A percentile compares a stretch with the other conserved stretches of the same genome.
phyloP scores from a whole-genome alignment of 1,140 invertebrate species.

The Archivesica marissinica region DNA sequence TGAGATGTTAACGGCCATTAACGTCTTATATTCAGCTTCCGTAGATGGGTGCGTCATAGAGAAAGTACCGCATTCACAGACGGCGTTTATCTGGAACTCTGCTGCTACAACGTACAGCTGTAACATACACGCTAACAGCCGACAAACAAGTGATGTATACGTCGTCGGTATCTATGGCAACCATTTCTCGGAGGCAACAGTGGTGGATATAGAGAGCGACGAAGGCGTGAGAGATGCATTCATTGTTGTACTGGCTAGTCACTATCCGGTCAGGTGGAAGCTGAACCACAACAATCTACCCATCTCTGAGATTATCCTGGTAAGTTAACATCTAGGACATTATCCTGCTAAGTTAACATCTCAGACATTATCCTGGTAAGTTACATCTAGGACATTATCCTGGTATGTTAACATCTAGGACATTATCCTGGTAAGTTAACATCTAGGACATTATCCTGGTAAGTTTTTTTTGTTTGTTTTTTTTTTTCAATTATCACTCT shows the following conservation, averaged over 20 bases:
- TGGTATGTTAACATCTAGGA: too few relatives aligned
- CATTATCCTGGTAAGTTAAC: too few relatives aligned
- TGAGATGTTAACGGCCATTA: too few relatives aligned
- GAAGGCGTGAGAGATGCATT: not conserved
- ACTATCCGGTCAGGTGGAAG: slow-evolving; percentile 37
- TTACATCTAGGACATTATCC: not conserved
- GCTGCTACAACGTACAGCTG: not conserved
- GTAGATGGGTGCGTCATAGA: slow-evolving; percentile 26
- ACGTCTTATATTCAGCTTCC: slow-evolving; percentile 23
- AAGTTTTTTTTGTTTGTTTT: not conserved
- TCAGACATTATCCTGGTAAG: too few relatives aligned
- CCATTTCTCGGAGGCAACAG: slow-evolving; percentile 21
- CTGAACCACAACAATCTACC: not conserved
- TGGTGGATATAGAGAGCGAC: not conserved
- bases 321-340: not conserved
- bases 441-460: too few relatives aligned
- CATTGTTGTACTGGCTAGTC: slow-evolving; percentile 39
- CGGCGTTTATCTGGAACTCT: slow-evolving; percentile 10
- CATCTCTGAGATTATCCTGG: slow-evolving; percentile 17
- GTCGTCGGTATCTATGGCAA: slow-evolving; percentile 49
- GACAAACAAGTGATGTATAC: not conserved
- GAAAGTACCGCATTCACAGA: not conserved
- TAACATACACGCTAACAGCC: not conserved
- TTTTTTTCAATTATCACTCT: too few relatives aligned
- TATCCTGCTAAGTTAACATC: not conserved